A percentile compares a stretch with the other conserved stretches of the same genome.
These are phyloP conservation scores for Phalacrocorax brasilianus DNA, from an alignment of 2,113 vertebrate genomes.

Conservation along the genomic window DNA sequence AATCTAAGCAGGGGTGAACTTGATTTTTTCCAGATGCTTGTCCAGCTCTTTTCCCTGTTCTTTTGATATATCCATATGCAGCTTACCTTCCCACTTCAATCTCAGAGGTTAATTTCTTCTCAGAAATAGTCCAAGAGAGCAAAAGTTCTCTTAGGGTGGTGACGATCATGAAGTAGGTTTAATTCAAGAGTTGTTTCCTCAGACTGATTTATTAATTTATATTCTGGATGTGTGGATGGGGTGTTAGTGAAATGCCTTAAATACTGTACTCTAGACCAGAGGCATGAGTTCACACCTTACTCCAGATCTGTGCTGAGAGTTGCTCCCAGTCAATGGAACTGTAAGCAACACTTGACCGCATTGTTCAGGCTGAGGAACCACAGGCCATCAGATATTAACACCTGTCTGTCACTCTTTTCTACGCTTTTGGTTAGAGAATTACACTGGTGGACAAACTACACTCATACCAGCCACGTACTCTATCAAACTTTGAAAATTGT, in stretches of 20 bases:
- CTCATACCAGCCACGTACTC: neutral
- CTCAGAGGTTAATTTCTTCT: constrained; percentile 23
- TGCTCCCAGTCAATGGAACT: neutral
- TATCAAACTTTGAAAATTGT: neutral
- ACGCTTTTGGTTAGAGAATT: neutral
- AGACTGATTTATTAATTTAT: neutral
- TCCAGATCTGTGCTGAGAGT: neutral
- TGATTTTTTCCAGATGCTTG: constrained; percentile 62
- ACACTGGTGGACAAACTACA: neutral
- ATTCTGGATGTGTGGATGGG: neutral
- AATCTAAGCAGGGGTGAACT: constrained; percentile 35
- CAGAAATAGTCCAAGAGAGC: neutral
- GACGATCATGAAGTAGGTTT: neutral
- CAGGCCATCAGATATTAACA: neutral
- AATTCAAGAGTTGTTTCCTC: neutral
- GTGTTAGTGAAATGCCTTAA: neutral
- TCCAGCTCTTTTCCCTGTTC: constrained; percentile 9
- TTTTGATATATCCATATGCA: neutral
- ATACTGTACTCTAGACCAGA: neutral
- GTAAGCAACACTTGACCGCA: neutral
- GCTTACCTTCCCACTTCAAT: constrained; percentile 36
- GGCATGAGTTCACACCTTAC: neutral
- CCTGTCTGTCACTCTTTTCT: rapidly evolving
- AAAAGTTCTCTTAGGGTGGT: neutral
- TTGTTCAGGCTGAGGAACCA: neutral